Evolutionary conservation across 2,113 vertebrate species (phyloP).

Genomic region (Pionites leucogaster): DNA sequence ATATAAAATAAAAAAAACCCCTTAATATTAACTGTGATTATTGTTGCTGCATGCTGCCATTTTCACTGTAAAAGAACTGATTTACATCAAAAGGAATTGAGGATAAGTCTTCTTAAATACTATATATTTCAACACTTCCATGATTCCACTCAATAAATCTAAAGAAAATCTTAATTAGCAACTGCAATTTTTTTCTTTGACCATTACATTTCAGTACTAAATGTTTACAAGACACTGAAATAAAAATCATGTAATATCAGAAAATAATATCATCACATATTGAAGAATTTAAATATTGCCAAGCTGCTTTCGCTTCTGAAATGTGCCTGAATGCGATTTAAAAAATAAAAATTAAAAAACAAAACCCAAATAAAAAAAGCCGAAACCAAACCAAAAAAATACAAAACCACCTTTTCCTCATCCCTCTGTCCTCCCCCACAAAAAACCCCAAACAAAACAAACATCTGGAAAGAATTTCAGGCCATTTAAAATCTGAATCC

Average conservation of each 20-base stretch:
- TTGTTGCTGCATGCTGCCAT: not conserved
- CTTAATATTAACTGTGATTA: not conserved
- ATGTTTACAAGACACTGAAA: not conserved
- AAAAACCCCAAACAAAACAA: not conserved
- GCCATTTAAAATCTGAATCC: not conserved
- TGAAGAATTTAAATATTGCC: not conserved
- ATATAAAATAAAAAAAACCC: not conserved
- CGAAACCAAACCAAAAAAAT: not conserved
- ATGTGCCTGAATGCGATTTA: not conserved
- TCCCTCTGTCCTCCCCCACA: not conserved
- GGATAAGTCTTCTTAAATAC: not conserved
- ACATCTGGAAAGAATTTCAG: not conserved
- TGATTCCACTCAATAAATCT: not conserved
- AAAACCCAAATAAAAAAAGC: rapidly evolving
- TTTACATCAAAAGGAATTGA: not conserved
- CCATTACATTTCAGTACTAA: not conserved
- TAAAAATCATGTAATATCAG: not conserved
- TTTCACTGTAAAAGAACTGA: not conserved
- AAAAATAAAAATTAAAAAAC: not conserved
- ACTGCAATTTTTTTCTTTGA: not conserved
- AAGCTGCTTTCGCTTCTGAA: not conserved
- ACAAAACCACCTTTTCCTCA: not conserved
- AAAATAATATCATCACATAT: not conserved
- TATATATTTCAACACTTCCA: not conserved
- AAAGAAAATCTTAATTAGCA: not conserved